Base-by-base conservation (phyloP, 2,113 vertebrate genomes). In the Talpa occidentalis region DNA sequence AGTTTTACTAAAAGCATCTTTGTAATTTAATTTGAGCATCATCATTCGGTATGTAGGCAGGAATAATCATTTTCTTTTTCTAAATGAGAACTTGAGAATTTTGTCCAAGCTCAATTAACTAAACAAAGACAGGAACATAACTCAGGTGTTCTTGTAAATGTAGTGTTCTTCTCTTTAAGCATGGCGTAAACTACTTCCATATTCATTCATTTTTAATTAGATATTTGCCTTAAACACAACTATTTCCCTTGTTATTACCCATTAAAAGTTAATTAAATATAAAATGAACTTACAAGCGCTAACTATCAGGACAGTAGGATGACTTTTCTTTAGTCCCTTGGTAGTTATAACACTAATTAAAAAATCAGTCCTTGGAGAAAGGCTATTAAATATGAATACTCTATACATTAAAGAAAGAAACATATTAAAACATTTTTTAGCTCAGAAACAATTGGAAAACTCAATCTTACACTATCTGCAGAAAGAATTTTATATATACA, bases 301-400 rank as follows among this genome's bases (percentile, higher is more conserved):
- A 67, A 98, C 93, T 77, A 81, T 96, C 88, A 99, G 80, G 91
- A 97, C 10, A 26, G 97, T 91, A 73, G 98, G 97, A 62, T 42
- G 76, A 94, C 98, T 99, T 96, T 95, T 98, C 97, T 98, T 99
- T 79, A 97, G 96, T 96, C 97, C 96, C 59, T 98, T 99, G 17
- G 94, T 98, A 87, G 98, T 98, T 42, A 98, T 89, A 92, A 99
- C 86, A 79, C 97, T 97, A 95, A 99, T 96, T 83, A 97, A 97
- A 85, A 99, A 99, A 74, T 98, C 96, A 77, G 95, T 98, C 66
- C 99, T 99, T 60, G 98, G 97, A 84, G 97, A 92, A 90, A 99
- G 98, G 66, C 88, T 93, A 81, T 98, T 97, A 98, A 98, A 99
- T 88, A 21, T 97, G 83, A 97, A 95, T 16, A 21, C 91, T 81